Evolutionary conservation across 2,113 vertebrate genomes (phyloP), one percentile per base, ranked within the genome.

Genomic region (Aspidoscelis tigris): DNA sequence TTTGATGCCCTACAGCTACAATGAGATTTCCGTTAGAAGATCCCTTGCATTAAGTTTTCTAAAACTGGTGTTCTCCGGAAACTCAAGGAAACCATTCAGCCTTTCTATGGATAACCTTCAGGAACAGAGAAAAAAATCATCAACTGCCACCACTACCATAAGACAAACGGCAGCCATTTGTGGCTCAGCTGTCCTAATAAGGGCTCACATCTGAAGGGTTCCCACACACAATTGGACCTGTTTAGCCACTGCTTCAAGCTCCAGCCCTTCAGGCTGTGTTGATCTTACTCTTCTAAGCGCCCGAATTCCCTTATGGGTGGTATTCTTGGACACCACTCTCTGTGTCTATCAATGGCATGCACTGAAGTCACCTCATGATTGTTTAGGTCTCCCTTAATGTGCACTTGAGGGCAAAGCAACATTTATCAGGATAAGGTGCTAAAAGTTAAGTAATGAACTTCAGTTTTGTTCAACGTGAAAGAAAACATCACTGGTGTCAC

Each of bases 381-480:
- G 3, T n/a, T 74, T 26, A 12, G n/a, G 66, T 26, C 70, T 64
- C 33, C 53, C 58, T 70, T 20, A 73, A 80, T 73, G 9, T 74
- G 44, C 26, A 39, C 26, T 39, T 74, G 9, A 64, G 50, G 43
- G 24, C n/a, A 78, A 78, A n/a, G 39, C 50, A 74, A 75, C 1
- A 7, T 5, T 47, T 65, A 73, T 50, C 53, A 50, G 68, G 6
- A 53, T 64, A 85, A 85, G 53, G 77, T 79, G 77, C 77, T 80
- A 74, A 74, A 78, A 74, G 53, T 66, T 66, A 79, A 50, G 50
- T 73, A 10, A 9, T 43, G 50, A 66, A 66, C 33, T 50, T 65
- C 58, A 65, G 41, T 65, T 84, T 39, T 83, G 74, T 26, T 61
- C 55, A 65, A 65, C 41, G 65, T 33, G n/a, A 85, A 84, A 84